Percentiles rank a stretch among this genome's conserved stretches.
Conservation (phyloP, 2,797 vertebrate species). For the Hydrocynus forskahlii region DNA sequence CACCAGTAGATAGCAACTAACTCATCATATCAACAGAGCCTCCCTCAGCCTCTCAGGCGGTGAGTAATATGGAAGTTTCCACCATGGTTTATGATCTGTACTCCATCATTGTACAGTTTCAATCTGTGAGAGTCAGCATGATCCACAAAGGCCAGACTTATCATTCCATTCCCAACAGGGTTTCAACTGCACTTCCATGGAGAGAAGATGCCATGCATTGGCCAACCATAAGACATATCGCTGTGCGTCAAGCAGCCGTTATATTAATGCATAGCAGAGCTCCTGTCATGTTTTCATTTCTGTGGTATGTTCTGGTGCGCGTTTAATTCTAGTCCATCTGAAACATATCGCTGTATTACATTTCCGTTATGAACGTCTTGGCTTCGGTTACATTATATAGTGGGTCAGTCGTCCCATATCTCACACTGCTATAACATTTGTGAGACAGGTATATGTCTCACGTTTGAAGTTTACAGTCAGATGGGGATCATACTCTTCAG, state of each 20-base stretch:
- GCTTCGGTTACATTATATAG: conserved; percentile 8
- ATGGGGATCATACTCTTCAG: conserved; percentile 14
- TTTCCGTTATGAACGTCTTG: conserved; percentile 12
- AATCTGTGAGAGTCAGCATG: not conserved
- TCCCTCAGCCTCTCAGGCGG: not conserved
- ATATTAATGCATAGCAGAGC: conserved; percentile 12
- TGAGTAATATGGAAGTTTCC: not conserved
- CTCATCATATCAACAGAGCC: conserved; percentile 15
- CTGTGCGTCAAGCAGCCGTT: not conserved
- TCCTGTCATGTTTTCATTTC: conserved; percentile 11
- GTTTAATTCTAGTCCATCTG: conserved; percentile 2
- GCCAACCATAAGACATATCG: not conserved
- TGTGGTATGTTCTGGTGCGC: conserved; percentile 2
- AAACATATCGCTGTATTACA: conserved; percentile 22
- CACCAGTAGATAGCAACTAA: conserved; percentile 21
- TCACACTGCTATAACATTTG: conserved; percentile 5
- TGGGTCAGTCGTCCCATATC: not conserved
- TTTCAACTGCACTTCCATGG: not conserved
- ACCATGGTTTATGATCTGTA: not conserved
- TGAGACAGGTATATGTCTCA: conserved; percentile 20
- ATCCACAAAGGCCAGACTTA: not conserved
- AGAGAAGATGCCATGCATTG: not conserved
- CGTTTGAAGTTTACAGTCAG: not conserved
- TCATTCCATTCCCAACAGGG: not conserved
- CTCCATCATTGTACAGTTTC: not conserved